Conservation (phyloP, 2,888 invertebrate species). For the Meiosimyza decipiens region DNA sequence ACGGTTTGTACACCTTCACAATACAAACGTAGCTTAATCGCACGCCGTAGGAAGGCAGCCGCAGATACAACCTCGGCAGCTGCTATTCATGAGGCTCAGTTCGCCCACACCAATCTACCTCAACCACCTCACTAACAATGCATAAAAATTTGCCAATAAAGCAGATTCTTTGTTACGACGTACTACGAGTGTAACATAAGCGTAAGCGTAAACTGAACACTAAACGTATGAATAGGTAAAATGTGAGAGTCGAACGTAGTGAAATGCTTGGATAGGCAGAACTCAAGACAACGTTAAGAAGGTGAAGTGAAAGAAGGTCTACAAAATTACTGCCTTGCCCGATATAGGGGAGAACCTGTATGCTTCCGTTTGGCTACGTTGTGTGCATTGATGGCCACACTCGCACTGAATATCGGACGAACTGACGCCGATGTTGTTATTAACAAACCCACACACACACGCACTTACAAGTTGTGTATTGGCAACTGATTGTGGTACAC, state of each 20-base stretch:
- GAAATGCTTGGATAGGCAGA: slow-evolving; percentile 50
- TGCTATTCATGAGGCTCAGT: slow-evolving; percentile 39
- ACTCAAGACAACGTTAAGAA: slow-evolving; percentile 20
- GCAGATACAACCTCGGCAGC: not conserved
- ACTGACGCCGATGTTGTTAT: slow-evolving; percentile 41
- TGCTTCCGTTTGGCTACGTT: slow-evolving; percentile 43
- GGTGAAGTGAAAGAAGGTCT: too few species aligned
- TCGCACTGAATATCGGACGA: slow-evolving; percentile 10
- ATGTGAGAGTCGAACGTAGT: slow-evolving; percentile 44
- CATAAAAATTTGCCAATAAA: slow-evolving; percentile 64
- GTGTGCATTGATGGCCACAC: slow-evolving; percentile 42
- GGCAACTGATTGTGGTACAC: slow-evolving; percentile 52
- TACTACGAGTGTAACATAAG: not conserved
- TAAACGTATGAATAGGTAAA: slow-evolving; percentile 60
- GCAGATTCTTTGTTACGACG: slow-evolving; percentile 61
- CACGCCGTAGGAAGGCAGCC: not conserved
- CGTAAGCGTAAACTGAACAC: slow-evolving; percentile 10
- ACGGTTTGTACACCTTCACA: slow-evolving; percentile 22
- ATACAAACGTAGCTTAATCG: not conserved
- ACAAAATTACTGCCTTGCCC: too few species aligned
- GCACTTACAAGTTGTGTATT: slow-evolving; percentile 1
- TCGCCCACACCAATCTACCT: slow-evolving; percentile 61
- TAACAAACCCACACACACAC: slow-evolving; percentile 38
- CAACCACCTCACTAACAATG: slow-evolving; percentile 47
- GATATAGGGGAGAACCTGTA: too few species aligned